These are phyloP conservation scores for Gobio gobio DNA, from an alignment of 2,113 vertebrate genomes.

Conservation along the genomic window DNA sequence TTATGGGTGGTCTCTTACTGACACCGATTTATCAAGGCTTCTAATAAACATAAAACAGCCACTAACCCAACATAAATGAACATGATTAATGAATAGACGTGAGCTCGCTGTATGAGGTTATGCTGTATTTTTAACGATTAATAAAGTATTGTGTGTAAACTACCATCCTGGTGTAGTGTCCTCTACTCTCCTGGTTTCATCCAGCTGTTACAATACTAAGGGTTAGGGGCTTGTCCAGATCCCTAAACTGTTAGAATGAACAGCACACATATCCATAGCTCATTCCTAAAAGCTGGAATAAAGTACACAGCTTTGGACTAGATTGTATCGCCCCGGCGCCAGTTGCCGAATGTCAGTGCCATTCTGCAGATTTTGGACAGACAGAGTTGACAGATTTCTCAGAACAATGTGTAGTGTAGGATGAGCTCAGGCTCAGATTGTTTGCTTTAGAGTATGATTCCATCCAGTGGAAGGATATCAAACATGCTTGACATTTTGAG, in stretches of 20 bases:
- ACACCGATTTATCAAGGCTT: background rate
- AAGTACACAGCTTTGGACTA: too few species aligned
- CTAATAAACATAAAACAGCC: background rate
- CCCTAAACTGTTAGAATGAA: background rate
- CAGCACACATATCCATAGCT: background rate
- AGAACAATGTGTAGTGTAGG: background rate
- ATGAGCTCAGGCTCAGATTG: background rate
- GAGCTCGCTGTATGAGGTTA: too few species aligned
- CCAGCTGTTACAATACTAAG: too few species aligned
- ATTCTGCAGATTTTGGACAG: background rate
- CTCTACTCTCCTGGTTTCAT: too few species aligned
- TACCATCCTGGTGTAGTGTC: too few species aligned
- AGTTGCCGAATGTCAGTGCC: background rate
- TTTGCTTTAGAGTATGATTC: background rate
- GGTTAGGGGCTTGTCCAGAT: background rate
- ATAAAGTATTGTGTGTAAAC: too few species aligned
- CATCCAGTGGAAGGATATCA: background rate
- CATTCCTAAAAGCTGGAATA: background rate
- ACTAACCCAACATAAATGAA: background rate
- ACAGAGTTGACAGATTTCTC: background rate
- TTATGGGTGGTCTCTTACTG: background rate
- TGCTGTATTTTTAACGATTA: too few species aligned
- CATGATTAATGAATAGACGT: background rate
- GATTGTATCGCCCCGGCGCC: background rate
- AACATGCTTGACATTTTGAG: background rate